Evolutionary conservation across 2,113 vertebrate genomes (phyloP).

Genomic region (Gobius niger): DNA sequence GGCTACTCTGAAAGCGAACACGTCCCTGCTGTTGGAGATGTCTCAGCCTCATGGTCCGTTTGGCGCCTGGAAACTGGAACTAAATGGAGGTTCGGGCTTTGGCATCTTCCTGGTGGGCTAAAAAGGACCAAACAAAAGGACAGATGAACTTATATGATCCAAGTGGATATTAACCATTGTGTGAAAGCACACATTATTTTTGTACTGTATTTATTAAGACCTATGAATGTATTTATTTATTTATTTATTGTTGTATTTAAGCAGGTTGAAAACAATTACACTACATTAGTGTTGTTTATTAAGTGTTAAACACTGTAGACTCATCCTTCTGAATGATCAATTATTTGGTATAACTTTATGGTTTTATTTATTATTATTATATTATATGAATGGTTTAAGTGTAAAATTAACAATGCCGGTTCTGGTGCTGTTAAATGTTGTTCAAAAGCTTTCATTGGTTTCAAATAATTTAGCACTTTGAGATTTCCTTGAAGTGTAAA

Average conservation of each 20-base stretch:
- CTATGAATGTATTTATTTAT: conserved; percentile 55
- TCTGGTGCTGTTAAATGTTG: conserved; percentile 1
- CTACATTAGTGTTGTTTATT: conserved; percentile 53
- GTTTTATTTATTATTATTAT: conserved; percentile 13
- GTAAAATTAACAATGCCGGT: background rate
- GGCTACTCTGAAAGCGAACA: accelerated
- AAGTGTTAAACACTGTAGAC: conserved; percentile 50
- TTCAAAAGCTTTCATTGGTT: background rate
- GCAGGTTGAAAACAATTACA: conserved; percentile 48
- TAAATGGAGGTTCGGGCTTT: conserved; percentile 22
- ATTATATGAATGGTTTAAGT: conserved; percentile 32
- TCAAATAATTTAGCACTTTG: too few relatives aligned
- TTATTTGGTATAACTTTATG: conserved; percentile 13
- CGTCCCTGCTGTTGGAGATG: conserved; percentile 24
- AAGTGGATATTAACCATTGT: background rate
- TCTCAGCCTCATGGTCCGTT: accelerated
- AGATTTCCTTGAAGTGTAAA: too few relatives aligned
- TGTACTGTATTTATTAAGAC: conserved; percentile 50
- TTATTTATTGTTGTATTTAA: background rate
- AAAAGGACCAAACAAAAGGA: conserved; percentile 6
- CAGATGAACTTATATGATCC: background rate
- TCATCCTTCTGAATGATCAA: background rate
- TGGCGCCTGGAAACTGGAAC: conserved; percentile 39
- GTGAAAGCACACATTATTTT: background rate
- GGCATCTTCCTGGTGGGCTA: conserved; percentile 68